These are phyloP conservation scores for Tauraco erythrolophus DNA, from an alignment of 2,113 vertebrate species.

Conservation along the genomic window DNA sequence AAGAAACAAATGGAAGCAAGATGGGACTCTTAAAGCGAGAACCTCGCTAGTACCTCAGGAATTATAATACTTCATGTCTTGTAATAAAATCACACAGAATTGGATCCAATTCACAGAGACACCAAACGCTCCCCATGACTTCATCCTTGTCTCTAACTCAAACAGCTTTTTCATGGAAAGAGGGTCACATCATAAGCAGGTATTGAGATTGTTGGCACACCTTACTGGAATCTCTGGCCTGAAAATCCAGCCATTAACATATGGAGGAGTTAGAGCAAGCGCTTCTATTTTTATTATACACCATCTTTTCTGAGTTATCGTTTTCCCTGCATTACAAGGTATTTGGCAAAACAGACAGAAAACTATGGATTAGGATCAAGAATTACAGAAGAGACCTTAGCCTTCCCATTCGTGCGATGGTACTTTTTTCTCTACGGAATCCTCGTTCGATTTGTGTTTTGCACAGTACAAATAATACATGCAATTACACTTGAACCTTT, in stretches of 20 bases:
- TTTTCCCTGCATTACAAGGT: neutral
- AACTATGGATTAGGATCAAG: neutral
- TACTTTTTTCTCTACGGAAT: neutral
- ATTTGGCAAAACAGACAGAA: neutral
- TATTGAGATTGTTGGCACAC: constrained; percentile 41
- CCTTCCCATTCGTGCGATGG: neutral
- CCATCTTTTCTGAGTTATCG: neutral
- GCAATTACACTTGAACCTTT: neutral
- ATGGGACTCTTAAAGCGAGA: neutral
- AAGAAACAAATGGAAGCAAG: neutral
- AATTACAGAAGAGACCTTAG: neutral
- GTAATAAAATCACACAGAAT: neutral
- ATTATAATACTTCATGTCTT: neutral
- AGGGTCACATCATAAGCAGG: constrained; percentile 3
- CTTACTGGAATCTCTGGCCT: neutral
- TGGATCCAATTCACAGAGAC: neutral
- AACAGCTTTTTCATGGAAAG: constrained; percentile 17
- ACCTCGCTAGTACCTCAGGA: neutral
- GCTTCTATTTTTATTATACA: constrained; percentile 5
- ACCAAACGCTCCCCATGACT: neutral
- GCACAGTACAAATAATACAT: neutral
- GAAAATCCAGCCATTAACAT: constrained; percentile 29
- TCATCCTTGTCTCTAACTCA: constrained; percentile 47
- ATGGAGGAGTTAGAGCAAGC: neutral
- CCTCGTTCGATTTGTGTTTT: neutral